Evolutionary conservation across 2,888 invertebrate genomes (phyloP).

Genomic region (Timema cristinae): DNA sequence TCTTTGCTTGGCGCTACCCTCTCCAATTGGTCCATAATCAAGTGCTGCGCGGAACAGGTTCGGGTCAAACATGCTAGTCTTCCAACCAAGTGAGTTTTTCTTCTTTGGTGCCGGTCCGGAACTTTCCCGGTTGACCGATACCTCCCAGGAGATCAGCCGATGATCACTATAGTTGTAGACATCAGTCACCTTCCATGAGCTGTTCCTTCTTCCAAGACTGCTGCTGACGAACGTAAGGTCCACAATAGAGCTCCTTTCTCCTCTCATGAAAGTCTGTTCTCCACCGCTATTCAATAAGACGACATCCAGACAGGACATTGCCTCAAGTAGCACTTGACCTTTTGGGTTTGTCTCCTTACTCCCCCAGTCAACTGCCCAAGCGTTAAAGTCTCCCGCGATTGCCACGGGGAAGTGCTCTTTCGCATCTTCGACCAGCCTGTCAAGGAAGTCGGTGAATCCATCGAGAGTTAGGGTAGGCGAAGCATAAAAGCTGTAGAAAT

Average conservation of each 20-base stretch:
- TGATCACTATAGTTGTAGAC: background rate
- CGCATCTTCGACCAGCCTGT: background rate
- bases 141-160: too few species aligned
- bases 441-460: background rate
- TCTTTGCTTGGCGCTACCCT: background rate
- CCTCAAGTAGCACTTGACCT: background rate
- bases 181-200: background rate
- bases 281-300: background rate
- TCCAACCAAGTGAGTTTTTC: background rate
- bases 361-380: constrained; percentile 5
- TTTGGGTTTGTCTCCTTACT: constrained; percentile 7
- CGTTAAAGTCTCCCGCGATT: background rate
- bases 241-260: background rate
- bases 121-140: background rate
- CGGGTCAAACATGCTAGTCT: background rate
- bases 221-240: background rate
- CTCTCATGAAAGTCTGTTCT: background rate
- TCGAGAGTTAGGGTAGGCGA: background rate
- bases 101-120: background rate
- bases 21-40: background rate
- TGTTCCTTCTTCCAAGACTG: background rate
- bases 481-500: background rate
- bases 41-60: background rate
- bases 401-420: constrained; percentile 7
- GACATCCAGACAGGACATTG: background rate